phyloP scores from a whole-genome alignment of 2,113 vertebrate species.

The Phalacrocorax carbo region DNA sequence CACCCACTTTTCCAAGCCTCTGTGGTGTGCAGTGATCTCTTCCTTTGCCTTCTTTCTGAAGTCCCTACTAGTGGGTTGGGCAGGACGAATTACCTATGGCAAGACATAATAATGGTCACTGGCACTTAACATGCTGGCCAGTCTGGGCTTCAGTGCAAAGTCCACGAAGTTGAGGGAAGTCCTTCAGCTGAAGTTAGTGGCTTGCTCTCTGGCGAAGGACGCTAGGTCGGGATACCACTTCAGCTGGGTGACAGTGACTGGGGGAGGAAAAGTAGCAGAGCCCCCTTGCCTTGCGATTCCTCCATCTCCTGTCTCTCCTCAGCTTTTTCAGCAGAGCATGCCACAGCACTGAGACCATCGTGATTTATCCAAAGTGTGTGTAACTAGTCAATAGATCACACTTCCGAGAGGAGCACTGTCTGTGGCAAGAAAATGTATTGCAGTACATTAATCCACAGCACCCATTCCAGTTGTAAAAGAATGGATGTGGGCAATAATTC shows the following conservation, averaged over 20 bases:
- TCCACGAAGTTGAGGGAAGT: background rate
- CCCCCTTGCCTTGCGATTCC: background rate
- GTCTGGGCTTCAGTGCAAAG: background rate
- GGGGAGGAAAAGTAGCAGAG: background rate
- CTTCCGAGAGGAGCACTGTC: constrained; percentile 12
- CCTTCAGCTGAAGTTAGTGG: background rate
- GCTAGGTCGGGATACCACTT: background rate
- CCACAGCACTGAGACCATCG: rapidly evolving
- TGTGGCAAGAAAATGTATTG: constrained; percentile 41
- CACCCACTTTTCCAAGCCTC: background rate
- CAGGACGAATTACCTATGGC: rapidly evolving
- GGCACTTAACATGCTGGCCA: background rate
- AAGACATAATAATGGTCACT: background rate
- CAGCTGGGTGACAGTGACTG: background rate
- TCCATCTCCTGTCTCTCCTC: background rate
- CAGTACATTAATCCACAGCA: constrained; percentile 1
- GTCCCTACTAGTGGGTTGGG: background rate
- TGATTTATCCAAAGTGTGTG: constrained; percentile 29
- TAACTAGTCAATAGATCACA: constrained; percentile 51
- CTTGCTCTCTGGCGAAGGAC: background rate
- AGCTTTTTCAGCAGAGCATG: background rate
- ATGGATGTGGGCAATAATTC: constrained; percentile 20
- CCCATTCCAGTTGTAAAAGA: constrained; percentile 40
- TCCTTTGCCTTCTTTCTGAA: background rate
- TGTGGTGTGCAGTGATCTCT: background rate